Conservation (phyloP, 92 coral and sea anemone genomes). For the Parazoanthus atlanticus region DNA sequence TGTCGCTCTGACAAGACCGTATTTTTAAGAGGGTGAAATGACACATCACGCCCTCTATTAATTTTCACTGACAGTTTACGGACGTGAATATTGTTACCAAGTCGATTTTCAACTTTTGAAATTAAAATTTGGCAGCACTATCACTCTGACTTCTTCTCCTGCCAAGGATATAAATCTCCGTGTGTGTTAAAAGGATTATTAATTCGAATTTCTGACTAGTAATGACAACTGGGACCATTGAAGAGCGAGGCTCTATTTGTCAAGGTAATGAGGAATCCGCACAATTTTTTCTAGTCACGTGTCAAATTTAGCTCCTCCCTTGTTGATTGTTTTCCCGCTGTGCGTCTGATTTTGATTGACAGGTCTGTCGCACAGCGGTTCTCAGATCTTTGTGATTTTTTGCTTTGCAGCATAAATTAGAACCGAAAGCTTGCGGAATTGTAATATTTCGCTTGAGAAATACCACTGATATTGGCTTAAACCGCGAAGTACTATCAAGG, state of each 20-base stretch:
- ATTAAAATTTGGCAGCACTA: not conserved
- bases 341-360: constrained; percentile 48
- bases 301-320: constrained; percentile 54
- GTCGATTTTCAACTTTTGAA: not conserved
- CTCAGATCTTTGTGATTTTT: constrained; percentile 30
- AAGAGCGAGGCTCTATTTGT: constrained; percentile 19
- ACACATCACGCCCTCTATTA: constrained; percentile 20
- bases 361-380: constrained; percentile 22
- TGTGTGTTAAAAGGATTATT: constrained; percentile 39
- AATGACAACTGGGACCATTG: constrained; percentile 30
- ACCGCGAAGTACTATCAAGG: constrained; percentile 26
- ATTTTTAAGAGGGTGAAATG: not conserved
- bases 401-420: constrained; percentile 41
- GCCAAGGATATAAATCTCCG: constrained; percentile 33
- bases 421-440: not conserved
- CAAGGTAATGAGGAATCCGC: constrained; percentile 39
- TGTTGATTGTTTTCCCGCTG: constrained; percentile 43
- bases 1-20: not conserved
- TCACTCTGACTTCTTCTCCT: constrained; percentile 1
- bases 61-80: constrained; percentile 13
- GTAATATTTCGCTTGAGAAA: not conserved
- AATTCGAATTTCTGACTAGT: constrained; percentile 15
- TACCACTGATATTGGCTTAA: constrained; percentile 34
- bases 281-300: constrained; percentile 48
- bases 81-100: not conserved